Conservation (phyloP, 2,113 vertebrate genomes). For the Pleuronectes platessa region DNA sequence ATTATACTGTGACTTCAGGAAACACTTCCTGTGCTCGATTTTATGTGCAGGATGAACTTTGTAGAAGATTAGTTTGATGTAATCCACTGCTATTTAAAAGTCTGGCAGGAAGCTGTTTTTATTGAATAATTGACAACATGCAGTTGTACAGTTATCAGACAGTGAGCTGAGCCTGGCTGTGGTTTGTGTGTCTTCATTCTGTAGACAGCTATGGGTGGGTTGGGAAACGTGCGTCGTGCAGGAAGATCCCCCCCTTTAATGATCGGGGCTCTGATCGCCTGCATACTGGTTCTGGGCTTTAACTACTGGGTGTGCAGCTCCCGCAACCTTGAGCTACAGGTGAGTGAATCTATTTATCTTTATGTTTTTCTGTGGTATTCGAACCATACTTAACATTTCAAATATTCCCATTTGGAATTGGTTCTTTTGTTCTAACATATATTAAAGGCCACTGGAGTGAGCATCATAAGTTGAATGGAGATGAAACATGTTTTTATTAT, state of each 20-base stretch:
- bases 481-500: too few species aligned
- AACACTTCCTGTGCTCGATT: too few species aligned
- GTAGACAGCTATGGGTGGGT: conserved; percentile 83
- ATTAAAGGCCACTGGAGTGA: too few species aligned
- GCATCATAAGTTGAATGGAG: too few species aligned
- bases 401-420: neutral
- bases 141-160: neutral
- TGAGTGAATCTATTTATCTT: conserved; percentile 50
- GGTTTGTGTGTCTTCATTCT: conserved; percentile 25
- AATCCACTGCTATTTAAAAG: too few species aligned
- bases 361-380: neutral
- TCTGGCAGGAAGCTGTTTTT: too few species aligned
- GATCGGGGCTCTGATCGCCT: conserved; percentile 87
- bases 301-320: conserved; percentile 97
- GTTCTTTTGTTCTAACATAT: too few species aligned
- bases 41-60: too few species aligned
- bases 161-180: neutral
- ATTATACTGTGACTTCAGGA: too few species aligned
- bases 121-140: neutral
- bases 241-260: conserved; percentile 91
- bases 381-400: neutral
- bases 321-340: conserved; percentile 90
- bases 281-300: conserved; percentile 90
- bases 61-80: too few species aligned
- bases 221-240: conserved; percentile 89